Conservation (phyloP, 2,113 vertebrate genomes). For the Raja brachyura region DNA sequence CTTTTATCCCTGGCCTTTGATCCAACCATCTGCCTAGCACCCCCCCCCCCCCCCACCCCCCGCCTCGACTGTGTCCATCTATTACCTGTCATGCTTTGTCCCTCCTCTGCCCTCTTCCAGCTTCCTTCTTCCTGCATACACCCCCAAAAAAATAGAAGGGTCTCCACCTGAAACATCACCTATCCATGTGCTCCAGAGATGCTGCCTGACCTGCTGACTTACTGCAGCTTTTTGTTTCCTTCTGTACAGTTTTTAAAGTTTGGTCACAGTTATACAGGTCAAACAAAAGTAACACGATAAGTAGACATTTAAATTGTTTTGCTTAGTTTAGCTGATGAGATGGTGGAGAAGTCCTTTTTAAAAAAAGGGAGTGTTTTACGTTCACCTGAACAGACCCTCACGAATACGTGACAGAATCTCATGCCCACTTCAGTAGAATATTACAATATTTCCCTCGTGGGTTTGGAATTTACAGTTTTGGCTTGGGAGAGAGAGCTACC, state of each 20-base stretch:
- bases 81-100: no score
- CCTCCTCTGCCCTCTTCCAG: no score
- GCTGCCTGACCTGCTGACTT: no score
- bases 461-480: not conserved
- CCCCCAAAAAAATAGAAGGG: no score
- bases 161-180: no score
- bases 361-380: not conserved
- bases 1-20: no score
- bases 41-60: no score
- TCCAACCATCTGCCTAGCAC: no score
- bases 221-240: no score
- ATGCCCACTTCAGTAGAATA: not conserved
- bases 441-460: not conserved
- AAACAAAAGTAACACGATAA: not conserved
- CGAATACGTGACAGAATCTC: not conserved
- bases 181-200: no score
- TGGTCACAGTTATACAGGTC: not conserved
- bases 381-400: not conserved
- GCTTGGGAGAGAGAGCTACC: not conserved
- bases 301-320: not conserved
- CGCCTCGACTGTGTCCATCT: no score
- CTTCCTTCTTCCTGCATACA: no score
- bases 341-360: not conserved
- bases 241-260: not conserved
- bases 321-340: not conserved